A percentile compares a stretch with the other conserved stretches of the same genome.
Evolutionary conservation across 2,113 vertebrate genomes (phyloP).

Genomic region (Manacus vitellinus): DNA sequence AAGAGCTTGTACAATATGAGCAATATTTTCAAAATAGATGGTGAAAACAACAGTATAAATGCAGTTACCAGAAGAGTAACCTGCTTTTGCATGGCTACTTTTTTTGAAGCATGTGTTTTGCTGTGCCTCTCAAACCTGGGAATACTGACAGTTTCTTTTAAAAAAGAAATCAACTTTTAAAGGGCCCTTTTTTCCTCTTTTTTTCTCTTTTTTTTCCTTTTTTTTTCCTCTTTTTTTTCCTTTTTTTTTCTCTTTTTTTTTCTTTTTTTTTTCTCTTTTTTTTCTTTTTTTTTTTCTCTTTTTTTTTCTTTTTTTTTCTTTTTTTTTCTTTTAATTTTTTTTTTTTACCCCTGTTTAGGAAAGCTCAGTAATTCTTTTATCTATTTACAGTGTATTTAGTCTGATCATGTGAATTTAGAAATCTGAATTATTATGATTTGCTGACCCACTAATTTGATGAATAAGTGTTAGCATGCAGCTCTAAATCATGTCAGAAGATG

Average conservation of each 20-base stretch:
- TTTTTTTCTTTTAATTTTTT: too few species aligned
- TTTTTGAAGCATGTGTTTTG: neutral
- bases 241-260: neutral
- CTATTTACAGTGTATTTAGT: neutral
- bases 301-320: neutral
- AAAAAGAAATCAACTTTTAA: neutral
- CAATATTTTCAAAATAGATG: neutral
- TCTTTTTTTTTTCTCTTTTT: too few species aligned
- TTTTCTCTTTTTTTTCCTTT: too few species aligned
- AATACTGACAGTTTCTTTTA: neutral
- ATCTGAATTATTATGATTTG: neutral
- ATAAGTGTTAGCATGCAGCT: neutral
- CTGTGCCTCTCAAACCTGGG: neutral
- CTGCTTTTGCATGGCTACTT: neutral
- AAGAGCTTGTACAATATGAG: neutral
- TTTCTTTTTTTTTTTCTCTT: neutral
- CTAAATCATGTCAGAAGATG: neutral
- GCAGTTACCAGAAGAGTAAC: neutral
- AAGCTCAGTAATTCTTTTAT: neutral
- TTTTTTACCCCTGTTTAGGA: accelerated
- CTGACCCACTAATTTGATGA: neutral
- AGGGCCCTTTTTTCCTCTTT: too few species aligned
- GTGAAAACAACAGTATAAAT: neutral
- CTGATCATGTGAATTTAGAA: neutral
- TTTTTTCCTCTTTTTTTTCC: neutral